A percentile compares a stretch with the other conserved stretches of the same genome.
These are phyloP conservation scores for Melinaea marsaeus DNA, from an alignment of 2,888 invertebrate species.

Conservation along the genomic window DNA sequence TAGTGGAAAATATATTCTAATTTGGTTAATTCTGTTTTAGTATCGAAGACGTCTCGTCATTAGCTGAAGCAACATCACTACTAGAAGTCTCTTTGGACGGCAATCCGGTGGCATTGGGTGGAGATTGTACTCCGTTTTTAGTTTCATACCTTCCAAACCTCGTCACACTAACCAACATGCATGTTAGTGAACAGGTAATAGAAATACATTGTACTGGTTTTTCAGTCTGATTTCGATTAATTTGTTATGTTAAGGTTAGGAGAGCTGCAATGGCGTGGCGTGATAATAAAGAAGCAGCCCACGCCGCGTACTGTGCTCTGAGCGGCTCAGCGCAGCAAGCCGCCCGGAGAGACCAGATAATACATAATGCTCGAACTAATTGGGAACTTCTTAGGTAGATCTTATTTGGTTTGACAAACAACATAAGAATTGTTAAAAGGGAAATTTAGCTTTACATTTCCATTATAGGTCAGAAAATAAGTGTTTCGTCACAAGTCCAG, in stretches of 20 bases:
- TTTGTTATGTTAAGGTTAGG: conserved; percentile 69
- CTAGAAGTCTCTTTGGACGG: conserved; percentile 92
- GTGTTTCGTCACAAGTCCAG: conserved; percentile 63
- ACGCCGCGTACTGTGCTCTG: conserved; percentile 81
- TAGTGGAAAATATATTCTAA: neutral
- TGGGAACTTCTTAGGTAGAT: conserved; percentile 84
- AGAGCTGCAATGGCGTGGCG: conserved; percentile 89
- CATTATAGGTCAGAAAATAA: conserved; percentile 80
- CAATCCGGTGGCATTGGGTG: conserved; percentile 88
- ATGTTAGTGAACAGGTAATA: conserved; percentile 83
- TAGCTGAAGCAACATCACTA: conserved; percentile 86
- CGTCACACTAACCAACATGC: conserved; percentile 85
- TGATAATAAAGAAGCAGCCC: conserved; percentile 85
- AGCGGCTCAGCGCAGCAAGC: conserved; percentile 75
- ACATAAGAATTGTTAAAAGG: no score
- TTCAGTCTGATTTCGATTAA: neutral
- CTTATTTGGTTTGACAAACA: neutral
- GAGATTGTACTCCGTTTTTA: conserved; percentile 88
- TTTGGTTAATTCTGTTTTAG: conserved; percentile 51
- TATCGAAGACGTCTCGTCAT: conserved; percentile 90
- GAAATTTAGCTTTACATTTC: neutral
- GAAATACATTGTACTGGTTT: neutral
- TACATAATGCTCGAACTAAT: conserved; percentile 90
- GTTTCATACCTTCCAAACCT: conserved; percentile 88
- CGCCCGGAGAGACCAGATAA: conserved; percentile 88